A percentile compares a stretch with the other conserved stretches of the same genome.
Evolutionary conservation across 53 echinoderm and acorn worm species (phyloP).

Genomic region (Mesocentrotus franciscanus): DNA sequence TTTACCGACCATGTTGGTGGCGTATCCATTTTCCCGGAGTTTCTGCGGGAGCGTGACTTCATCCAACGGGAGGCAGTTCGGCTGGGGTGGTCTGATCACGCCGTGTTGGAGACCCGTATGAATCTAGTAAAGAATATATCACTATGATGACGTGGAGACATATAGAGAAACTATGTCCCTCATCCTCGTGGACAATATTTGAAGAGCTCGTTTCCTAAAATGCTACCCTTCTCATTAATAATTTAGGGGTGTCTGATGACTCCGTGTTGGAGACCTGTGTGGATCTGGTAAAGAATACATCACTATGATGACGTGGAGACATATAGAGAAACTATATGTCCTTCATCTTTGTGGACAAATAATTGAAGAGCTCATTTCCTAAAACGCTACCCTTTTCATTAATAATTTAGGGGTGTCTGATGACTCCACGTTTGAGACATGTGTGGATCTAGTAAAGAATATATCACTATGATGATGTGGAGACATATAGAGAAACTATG

Average conservation of each 20-base stretch:
- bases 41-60: constrained; percentile 81
- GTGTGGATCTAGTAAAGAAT: constrained; percentile 78
- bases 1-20: constrained; percentile 81
- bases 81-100: constrained; percentile 73
- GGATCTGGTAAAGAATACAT: constrained; percentile 71
- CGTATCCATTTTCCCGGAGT: constrained; percentile 77
- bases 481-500: not conserved
- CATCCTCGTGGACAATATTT: not conserved
- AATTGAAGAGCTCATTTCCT: not conserved
- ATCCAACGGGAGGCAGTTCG: constrained; percentile 76
- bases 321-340: not conserved
- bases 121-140: constrained; percentile 64
- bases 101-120: constrained; percentile 84
- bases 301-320: not conserved
- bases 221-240: no score
- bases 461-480: not conserved
- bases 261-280: constrained; percentile 81
- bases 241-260: constrained; percentile 66
- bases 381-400: no score
- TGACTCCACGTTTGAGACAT: constrained; percentile 77
- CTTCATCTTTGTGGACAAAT: not conserved
- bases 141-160: not conserved
- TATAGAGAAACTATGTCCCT: not conserved
- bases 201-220: not conserved
- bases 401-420: constrained; percentile 45